These are phyloP conservation scores for Sialis lutaria DNA, from an alignment of 2,888 invertebrate species.

Conservation along the genomic window DNA sequence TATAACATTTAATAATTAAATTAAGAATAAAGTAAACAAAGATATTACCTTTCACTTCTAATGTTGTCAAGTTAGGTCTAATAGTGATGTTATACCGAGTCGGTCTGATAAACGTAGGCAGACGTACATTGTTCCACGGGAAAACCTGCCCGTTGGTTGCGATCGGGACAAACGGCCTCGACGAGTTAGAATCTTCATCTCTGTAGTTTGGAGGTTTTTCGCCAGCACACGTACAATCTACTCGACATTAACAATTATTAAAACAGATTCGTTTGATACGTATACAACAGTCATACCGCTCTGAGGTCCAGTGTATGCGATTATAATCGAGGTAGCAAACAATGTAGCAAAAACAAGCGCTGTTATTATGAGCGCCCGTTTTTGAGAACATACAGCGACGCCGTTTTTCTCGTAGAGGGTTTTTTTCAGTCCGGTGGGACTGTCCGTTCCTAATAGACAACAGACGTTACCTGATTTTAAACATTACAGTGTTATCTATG, in stretches of 20 bases:
- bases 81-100: slow-evolving; percentile 75
- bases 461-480: slow-evolving; percentile 4
- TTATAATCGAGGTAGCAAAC: slow-evolving; percentile 67
- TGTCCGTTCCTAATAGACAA: slow-evolving; percentile 38
- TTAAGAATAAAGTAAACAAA: not conserved
- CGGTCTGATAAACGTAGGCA: slow-evolving; percentile 64
- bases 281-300: slow-evolving; percentile 37
- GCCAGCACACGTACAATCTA: slow-evolving; percentile 53
- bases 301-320: slow-evolving; percentile 80
- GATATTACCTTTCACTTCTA: slow-evolving; percentile 63
- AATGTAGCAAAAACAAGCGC: slow-evolving; percentile 63
- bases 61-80: slow-evolving; percentile 82
- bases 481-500: too few relatives aligned
- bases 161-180: slow-evolving; percentile 42
- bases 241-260: slow-evolving; percentile 8
- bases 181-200: slow-evolving; percentile 43
- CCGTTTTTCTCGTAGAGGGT: slow-evolving; percentile 56
- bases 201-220: slow-evolving; percentile 42
- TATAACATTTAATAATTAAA: not conserved
- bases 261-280: not conserved
- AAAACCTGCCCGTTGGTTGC: slow-evolving; percentile 60
- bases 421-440: slow-evolving; percentile 41
- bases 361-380: slow-evolving; percentile 66
- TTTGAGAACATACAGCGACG: slow-evolving; percentile 75
- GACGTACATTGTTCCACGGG: slow-evolving; percentile 58